Evolutionary conservation across 2,797 vertebrate species (phyloP).

Genomic region (Acropternis orthonyx): DNA sequence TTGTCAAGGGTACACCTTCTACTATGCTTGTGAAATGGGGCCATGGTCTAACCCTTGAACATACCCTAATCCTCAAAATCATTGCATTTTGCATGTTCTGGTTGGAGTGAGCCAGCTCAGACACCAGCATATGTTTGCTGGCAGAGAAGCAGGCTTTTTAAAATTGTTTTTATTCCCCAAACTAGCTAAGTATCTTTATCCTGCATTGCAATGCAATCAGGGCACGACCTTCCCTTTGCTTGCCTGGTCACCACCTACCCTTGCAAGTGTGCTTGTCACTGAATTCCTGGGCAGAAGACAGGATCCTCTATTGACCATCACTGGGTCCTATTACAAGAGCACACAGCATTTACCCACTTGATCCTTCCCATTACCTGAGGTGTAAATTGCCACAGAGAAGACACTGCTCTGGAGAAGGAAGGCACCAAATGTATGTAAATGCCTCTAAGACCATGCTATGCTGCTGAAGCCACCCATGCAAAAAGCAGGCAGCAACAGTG

Average conservation of each 20-base stretch:
- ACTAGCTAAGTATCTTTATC: not conserved
- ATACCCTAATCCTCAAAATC: not conserved
- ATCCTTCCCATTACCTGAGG: not conserved
- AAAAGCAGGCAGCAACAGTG: not conserved
- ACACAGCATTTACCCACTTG: accelerated
- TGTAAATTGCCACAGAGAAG: not conserved
- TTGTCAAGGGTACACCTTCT: not conserved
- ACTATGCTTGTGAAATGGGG: not conserved
- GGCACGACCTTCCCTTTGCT: not conserved
- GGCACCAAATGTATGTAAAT: not conserved
- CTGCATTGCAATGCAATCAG: not conserved
- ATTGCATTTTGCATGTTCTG: accelerated
- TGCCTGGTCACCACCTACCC: not conserved
- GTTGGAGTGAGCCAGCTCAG: not conserved
- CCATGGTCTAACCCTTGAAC: not conserved
- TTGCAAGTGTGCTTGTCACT: not conserved
- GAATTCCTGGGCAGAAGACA: not conserved
- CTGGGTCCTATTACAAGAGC: not conserved
- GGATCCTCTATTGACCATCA: not conserved
- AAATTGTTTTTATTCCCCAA: not conserved
- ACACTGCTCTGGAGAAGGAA: not conserved
- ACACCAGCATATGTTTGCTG: not conserved
- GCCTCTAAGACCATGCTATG: accelerated
- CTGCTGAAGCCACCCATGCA: not conserved
- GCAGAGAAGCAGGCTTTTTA: not conserved